phyloP scores from a whole-genome alignment of 2,113 vertebrate genomes.

The Anas platyrhynchos region DNA sequence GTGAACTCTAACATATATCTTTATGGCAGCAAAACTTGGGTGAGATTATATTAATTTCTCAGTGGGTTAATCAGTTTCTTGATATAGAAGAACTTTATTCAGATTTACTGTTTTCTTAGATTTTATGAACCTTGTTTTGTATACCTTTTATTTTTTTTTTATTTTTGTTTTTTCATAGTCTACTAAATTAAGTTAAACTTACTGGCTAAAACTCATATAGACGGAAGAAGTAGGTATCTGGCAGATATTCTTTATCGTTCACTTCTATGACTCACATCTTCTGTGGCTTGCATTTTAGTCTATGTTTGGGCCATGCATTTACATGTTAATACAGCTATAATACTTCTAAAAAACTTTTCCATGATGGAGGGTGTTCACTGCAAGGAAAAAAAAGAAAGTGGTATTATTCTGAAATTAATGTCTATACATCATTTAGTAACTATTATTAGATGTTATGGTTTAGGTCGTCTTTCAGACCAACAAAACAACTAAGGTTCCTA shows the following conservation, averaged over 20 bases:
- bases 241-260: neutral
- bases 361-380: too few species aligned
- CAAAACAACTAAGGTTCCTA: neutral
- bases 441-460: neutral
- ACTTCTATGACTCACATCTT: neutral
- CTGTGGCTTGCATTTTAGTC: neutral
- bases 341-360: neutral
- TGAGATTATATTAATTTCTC: neutral
- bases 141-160: neutral
- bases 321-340: neutral
- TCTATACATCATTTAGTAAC: neutral
- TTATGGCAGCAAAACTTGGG: neutral
- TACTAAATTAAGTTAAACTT: neutral
- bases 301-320: fast-evolving
- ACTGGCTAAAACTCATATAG: neutral
- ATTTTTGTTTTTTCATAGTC: neutral
- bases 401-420: neutral
- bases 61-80: neutral
- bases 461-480: neutral
- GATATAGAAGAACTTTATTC: neutral
- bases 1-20: neutral
- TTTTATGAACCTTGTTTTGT: neutral
- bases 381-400: neutral
- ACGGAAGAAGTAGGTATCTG: neutral
- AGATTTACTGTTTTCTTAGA: neutral